Conservation (phyloP, 1,140 invertebrate species). For the Brachystomella parvula region DNA sequence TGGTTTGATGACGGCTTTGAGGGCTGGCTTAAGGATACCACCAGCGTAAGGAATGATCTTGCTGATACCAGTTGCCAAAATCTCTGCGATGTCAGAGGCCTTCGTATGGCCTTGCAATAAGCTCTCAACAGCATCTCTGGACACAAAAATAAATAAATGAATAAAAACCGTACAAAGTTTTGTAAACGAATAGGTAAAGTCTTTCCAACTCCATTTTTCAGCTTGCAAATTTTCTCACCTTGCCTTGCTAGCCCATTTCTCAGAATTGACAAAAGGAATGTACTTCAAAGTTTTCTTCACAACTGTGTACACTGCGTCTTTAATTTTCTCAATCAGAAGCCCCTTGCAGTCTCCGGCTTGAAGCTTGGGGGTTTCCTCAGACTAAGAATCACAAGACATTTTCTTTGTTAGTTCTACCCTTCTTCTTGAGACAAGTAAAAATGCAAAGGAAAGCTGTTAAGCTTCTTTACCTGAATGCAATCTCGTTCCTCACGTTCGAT, state of each 20-base stretch:
- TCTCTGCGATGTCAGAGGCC: not conserved
- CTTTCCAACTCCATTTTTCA: no score
- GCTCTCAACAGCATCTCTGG: no score
- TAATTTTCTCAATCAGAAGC: not conserved
- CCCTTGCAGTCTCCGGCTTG: not conserved
- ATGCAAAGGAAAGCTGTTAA: no score
- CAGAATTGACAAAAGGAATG: not conserved
- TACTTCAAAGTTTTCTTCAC: constrained; percentile 1
- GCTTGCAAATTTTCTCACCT: not conserved
- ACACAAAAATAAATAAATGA: no score
- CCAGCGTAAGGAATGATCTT: not conserved
- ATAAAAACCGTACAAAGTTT: no score
- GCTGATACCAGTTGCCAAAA: not conserved
- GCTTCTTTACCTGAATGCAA: not conserved
- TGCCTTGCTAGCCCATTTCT: not conserved
- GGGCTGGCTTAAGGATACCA: not conserved
- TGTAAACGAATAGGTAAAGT: no score
- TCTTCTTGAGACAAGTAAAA: not conserved
- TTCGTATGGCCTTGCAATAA: not conserved
- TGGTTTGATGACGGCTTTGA: not conserved
- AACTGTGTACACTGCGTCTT: constrained; percentile 3
- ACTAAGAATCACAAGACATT: not conserved
- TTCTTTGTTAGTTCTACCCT: not conserved
- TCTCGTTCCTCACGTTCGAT: constrained; percentile 27
- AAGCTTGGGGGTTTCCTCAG: not conserved